phyloP scores from a whole-genome alignment of 2,797 vertebrate genomes.

The Lepilemur ruficaudatus region DNA sequence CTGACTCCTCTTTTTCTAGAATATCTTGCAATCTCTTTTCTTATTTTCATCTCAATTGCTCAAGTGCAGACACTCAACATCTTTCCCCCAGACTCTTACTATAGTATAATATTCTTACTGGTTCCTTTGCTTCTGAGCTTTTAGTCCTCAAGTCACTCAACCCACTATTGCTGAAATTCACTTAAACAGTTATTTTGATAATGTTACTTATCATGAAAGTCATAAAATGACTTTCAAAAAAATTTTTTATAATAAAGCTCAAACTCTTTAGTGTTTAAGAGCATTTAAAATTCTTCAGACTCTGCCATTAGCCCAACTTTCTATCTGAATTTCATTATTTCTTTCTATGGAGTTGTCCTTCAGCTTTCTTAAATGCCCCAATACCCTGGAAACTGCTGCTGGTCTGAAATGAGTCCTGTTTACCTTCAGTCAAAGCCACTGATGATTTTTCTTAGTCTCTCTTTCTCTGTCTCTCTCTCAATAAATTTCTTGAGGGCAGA shows the following conservation, averaged over 20 bases:
- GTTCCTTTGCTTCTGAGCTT: not conserved
- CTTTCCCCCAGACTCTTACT: not conserved
- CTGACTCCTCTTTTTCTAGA: not conserved
- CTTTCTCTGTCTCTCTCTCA: not conserved
- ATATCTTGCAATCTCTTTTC: not conserved
- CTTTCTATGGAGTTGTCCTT: not conserved
- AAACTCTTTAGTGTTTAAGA: not conserved
- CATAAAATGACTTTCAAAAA: not conserved
- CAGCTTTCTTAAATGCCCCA: not conserved
- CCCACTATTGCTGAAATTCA: not conserved
- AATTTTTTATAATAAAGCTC: not conserved
- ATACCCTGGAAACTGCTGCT: not conserved
- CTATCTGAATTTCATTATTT: not conserved
- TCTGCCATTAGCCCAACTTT: not conserved
- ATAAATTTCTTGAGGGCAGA: not conserved
- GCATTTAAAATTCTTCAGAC: not conserved
- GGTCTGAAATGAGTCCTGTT: not conserved
- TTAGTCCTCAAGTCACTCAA: not conserved
- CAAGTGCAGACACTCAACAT: not conserved
- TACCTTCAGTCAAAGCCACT: not conserved
- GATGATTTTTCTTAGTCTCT: not conserved
- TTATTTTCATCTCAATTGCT: not conserved
- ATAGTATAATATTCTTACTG: not conserved
- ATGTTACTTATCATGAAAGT: not conserved
- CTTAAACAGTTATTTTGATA: not conserved